Percentiles rank a stretch among this genome's conserved stretches.
These are phyloP conservation scores for Rapana venosa DNA, from an alignment of 2,888 invertebrate species.

Conservation along the genomic window DNA sequence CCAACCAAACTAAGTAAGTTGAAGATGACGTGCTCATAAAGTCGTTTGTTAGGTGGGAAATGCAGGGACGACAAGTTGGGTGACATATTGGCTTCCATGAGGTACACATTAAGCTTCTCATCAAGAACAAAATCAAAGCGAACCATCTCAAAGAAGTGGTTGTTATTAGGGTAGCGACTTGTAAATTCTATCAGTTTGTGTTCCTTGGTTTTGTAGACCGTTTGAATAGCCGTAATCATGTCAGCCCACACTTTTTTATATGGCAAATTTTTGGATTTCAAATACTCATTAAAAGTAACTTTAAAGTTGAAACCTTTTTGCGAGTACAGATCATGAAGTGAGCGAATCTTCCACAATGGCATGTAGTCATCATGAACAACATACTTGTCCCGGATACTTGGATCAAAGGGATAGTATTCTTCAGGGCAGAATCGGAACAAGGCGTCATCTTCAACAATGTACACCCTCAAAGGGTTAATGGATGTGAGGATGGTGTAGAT, in stretches of 20 bases:
- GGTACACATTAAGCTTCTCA: slow-evolving; percentile 88
- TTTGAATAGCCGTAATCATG: slow-evolving; percentile 87
- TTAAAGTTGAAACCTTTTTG: slow-evolving; percentile 88
- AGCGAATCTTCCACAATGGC: slow-evolving; percentile 92
- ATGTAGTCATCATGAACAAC: slow-evolving; percentile 96
- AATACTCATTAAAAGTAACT: slow-evolving; percentile 88
- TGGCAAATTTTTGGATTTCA: slow-evolving; percentile 82
- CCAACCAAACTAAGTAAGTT: slow-evolving; percentile 90
- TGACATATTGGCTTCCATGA: slow-evolving; percentile 99
- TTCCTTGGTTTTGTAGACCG: slow-evolving; percentile 85
- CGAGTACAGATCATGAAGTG: slow-evolving; percentile 76
- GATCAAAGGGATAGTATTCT: slow-evolving; percentile 94
- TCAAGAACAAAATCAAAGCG: slow-evolving; percentile 96
- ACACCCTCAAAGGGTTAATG: slow-evolving; percentile 91
- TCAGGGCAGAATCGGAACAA: slow-evolving; percentile 93
- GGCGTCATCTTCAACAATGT: slow-evolving; percentile 92
- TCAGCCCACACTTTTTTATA: slow-evolving; percentile 88
- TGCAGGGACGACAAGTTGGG: slow-evolving; percentile 97
- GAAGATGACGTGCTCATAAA: slow-evolving; percentile 95
- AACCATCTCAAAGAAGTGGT: slow-evolving; percentile 93
- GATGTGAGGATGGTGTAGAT: slow-evolving; percentile 95
- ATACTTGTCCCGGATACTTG: slow-evolving; percentile 89
- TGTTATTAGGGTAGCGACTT: slow-evolving; percentile 60
- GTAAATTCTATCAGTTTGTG: slow-evolving; percentile 83
- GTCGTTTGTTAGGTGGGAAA: slow-evolving; percentile 88